A percentile compares a stretch with the other conserved stretches of the same genome.
phyloP scores from a whole-genome alignment of 2,113 vertebrate species.

The Buteo buteo region DNA sequence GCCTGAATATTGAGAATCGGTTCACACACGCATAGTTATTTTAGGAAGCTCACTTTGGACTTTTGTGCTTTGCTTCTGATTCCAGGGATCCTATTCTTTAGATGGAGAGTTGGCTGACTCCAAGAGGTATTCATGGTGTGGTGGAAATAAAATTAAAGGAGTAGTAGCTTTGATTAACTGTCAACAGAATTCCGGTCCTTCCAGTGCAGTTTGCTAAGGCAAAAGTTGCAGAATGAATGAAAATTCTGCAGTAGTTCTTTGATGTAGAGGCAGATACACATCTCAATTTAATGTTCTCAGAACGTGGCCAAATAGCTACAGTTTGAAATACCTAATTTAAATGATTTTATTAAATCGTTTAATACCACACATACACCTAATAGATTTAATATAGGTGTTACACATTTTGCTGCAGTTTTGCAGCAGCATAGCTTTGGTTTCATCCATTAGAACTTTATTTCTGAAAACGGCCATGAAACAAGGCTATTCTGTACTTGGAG shows the following conservation, averaged over 20 bases:
- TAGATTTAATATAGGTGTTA: not conserved
- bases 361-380: not conserved
- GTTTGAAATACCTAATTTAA: not conserved
- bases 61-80: not conserved
- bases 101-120: not conserved
- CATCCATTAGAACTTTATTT: not conserved
- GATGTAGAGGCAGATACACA: not conserved
- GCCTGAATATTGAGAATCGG: not conserved
- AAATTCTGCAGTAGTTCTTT: not conserved
- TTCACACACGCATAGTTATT: not conserved
- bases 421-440: not conserved
- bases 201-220: not conserved
- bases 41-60: not conserved
- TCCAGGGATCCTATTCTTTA: not conserved
- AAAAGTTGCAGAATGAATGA: not conserved
- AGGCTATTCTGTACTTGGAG: not conserved
- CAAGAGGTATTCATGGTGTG: not conserved
- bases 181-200: not conserved
- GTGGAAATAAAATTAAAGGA: not conserved
- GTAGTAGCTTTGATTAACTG: not conserved
- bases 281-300: not conserved
- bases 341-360: not conserved
- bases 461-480: not conserved
- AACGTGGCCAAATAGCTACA: not conserved
- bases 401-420: not conserved